phyloP scores from a whole-genome alignment of 2,113 vertebrate species.

The Lichenostomus cassidix region DNA sequence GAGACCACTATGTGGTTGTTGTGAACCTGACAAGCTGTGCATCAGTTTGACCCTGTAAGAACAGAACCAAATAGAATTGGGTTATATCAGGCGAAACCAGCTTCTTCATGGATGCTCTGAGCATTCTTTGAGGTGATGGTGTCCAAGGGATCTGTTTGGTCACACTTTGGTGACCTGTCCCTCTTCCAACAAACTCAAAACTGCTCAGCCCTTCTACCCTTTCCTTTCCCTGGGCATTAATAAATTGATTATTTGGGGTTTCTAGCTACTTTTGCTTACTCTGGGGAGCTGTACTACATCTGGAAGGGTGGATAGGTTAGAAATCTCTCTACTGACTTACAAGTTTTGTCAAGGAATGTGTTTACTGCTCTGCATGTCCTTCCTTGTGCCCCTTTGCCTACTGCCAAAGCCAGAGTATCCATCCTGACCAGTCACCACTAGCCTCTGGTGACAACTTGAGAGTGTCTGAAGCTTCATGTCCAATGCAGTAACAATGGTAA shows the following conservation, averaged over 20 bases:
- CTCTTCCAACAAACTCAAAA: background rate
- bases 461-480: background rate
- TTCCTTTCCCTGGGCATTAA: background rate
- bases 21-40: background rate
- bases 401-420: background rate
- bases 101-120: background rate
- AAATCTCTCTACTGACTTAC: background rate
- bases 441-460: background rate
- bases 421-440: background rate
- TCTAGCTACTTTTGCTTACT: background rate
- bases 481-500: background rate
- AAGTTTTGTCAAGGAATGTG: background rate
- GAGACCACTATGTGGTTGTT: slow-evolving; percentile 14
- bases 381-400: background rate
- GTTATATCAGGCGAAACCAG: background rate
- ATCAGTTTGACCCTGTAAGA: background rate
- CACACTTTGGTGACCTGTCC: background rate
- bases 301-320: background rate
- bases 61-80: background rate
- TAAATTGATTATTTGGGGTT: background rate
- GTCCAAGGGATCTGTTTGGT: background rate
- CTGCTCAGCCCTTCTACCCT: background rate
- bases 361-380: background rate
- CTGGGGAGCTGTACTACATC: background rate
- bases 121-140: background rate